Base-by-base conservation (phyloP, 1,140 invertebrate genomes). In the Drosophila neocordata region DNA sequence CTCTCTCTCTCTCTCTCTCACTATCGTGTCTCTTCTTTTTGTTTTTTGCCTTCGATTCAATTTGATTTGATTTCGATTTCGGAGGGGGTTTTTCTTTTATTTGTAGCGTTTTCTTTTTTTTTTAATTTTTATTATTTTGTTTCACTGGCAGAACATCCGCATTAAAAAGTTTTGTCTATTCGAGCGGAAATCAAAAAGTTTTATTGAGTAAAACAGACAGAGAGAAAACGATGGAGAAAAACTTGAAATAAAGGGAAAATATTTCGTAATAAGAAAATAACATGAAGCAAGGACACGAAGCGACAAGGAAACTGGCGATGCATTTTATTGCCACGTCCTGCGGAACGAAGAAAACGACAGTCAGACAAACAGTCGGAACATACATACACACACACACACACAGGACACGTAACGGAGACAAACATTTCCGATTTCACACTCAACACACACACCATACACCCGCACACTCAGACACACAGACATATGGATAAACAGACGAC, bases 161-260 rank as follows among this genome's bases (percentile, higher is more conserved):
- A 85, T 85, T 85, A 87, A 85, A 84, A 85, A 85, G 81, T 85
- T 85, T 81, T 71, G 67, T 75, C 78, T 67, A 82, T 69, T 85
- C 82, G 70, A 85, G 82, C 81, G 82, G 82, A 85, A 85, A 85
- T 85, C 81, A 81, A 82, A 85, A 85, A 85, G 82, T 87, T 85
- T 78, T 81, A 85, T 85, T 81, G 81, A 85, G 58, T 81, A 75
- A 81, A 71, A 74, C 66, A 84, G 77, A 85, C 75, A 65, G 37
- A 34, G 31, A 35, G 65, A 48, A 5, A 31, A 5, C n/a, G 58
- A 20, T 3, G 11, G 41, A 4, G 35, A 1, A 67, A 53, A 31
- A 82, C 79, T 83, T 63, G 77, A 51, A 58, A 85, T 48, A 85
- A 69, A 48, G 81, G 62, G 73, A 81, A 77, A 73, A 76, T 73